Percentiles rank a stretch among this genome's conserved stretches.
phyloP scores from a whole-genome alignment of 1,140 invertebrate genomes.

The Nymphalis io region DNA sequence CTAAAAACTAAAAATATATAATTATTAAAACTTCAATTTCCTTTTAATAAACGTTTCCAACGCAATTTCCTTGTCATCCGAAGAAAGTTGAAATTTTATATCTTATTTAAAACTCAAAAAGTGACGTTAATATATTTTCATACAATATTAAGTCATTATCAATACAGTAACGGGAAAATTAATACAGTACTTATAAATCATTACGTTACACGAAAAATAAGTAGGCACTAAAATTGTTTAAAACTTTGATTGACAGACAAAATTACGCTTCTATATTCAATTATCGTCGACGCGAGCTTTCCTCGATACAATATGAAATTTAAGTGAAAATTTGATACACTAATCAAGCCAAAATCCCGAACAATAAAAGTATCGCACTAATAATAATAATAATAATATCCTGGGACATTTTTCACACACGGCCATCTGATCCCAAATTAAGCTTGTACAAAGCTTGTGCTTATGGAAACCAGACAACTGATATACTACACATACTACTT shows the following conservation, averaged over 20 bases:
- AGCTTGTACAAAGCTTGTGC: too few species aligned
- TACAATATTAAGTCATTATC: slow-evolving; percentile 50
- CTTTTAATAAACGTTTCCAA: background rate
- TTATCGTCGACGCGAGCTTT: background rate
- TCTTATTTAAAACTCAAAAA: slow-evolving; percentile 38
- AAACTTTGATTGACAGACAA: slow-evolving; percentile 24
- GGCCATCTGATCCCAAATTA: too few species aligned
- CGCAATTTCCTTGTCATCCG: background rate
- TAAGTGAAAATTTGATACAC: too few species aligned
- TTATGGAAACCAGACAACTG: too few species aligned
- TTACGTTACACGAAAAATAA: slow-evolving; percentile 15
- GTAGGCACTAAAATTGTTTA: slow-evolving; percentile 18
- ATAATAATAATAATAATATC: too few species aligned
- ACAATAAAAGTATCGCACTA: too few species aligned
- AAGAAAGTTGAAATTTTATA: slow-evolving; percentile 14
- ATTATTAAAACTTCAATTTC: too few species aligned
- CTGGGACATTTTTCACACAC: too few species aligned
- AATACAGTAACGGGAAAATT: slow-evolving; percentile 42
- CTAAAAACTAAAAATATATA: too few species aligned
- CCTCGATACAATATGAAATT: too few species aligned
- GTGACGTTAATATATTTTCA: slow-evolving; percentile 37
- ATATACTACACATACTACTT: too few species aligned
- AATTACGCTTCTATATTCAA: background rate
- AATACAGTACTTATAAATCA: slow-evolving; percentile 41
- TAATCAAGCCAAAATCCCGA: too few species aligned